A percentile compares a stretch with the other conserved stretches of the same genome.
Evolutionary conservation across 2,797 vertebrate genomes (phyloP).

Genomic region (Coregonus sp.): DNA sequence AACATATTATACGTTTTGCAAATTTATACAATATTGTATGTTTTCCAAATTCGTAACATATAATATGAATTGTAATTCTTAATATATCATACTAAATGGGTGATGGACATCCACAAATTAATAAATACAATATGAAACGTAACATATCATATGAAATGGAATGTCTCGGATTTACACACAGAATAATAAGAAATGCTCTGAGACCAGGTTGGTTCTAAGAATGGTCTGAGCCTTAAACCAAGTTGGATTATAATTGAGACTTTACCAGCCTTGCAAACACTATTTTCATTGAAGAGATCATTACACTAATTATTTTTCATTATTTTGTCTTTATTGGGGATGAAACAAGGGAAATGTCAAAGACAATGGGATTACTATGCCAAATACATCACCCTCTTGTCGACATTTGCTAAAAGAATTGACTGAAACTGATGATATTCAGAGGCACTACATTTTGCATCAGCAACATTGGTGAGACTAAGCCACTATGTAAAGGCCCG

Average conservation of each 20-base stretch:
- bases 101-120: too few species aligned
- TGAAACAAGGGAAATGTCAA: background rate
- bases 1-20: too few species aligned
- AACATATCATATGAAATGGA: too few species aligned
- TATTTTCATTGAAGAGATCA: background rate
- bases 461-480: background rate
- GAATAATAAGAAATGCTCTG: too few species aligned
- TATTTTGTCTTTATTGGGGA: background rate
- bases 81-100: too few species aligned
- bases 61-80: too few species aligned
- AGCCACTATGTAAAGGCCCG: conserved; percentile 18
- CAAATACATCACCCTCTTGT: background rate
- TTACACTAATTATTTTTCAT: background rate
- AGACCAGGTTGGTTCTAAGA: too few species aligned
- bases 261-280: too few species aligned
- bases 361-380: background rate
- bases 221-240: background rate
- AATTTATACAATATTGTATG: too few species aligned
- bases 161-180: too few species aligned
- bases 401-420: background rate
- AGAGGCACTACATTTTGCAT: background rate
- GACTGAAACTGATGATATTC: background rate
- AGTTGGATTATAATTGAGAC: background rate
- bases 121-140: too few species aligned
- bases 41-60: too few species aligned